A percentile compares a stretch with the other conserved stretches of the same genome.
These are phyloP conservation scores for Galendromus occidentalis DNA, from an alignment of 1,140 invertebrate species.

Conservation along the genomic window DNA sequence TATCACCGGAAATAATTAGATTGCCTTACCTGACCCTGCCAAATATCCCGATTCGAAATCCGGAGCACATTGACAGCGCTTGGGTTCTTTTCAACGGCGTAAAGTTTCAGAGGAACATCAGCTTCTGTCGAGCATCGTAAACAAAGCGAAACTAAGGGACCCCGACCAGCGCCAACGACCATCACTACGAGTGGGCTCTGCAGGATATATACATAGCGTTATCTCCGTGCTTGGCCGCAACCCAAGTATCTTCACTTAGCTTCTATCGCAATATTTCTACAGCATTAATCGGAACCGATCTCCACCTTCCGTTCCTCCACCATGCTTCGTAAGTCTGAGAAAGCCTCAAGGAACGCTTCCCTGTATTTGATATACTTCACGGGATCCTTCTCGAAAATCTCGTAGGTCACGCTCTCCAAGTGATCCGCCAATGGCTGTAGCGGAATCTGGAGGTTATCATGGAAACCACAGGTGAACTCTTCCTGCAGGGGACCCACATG, in stretches of 20 bases:
- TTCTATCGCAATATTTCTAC: too few relatives aligned
- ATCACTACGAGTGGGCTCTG: slow-evolving; percentile 42
- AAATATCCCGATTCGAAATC: background rate
- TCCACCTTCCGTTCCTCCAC: background rate
- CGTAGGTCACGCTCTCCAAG: slow-evolving; percentile 83
- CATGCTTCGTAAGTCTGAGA: background rate
- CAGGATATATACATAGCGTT: too few relatives aligned
- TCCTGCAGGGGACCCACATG: slow-evolving; percentile 2
- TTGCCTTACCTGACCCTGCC: background rate
- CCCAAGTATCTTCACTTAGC: too few relatives aligned
- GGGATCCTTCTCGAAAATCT: slow-evolving; percentile 95
- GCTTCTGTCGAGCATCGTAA: slow-evolving; percentile 54
- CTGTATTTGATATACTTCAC: slow-evolving; percentile 82
- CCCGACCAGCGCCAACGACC: slow-evolving; percentile 85
- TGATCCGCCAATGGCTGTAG: slow-evolving; percentile 87
- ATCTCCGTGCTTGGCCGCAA: too few relatives aligned
- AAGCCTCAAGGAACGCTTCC: background rate
- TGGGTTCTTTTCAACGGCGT: slow-evolving; percentile 94
- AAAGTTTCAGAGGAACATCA: slow-evolving; percentile 46
- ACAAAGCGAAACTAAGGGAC: slow-evolving; percentile 66
- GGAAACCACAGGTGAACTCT: background rate
- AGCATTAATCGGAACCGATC: too few relatives aligned
- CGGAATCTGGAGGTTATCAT: slow-evolving; percentile 27
- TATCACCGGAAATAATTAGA: background rate
- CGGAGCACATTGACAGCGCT: slow-evolving; percentile 65